These are phyloP conservation scores for Clarias pachynema DNA, from an alignment of 2,797 vertebrate genomes.

Conservation along the genomic window DNA sequence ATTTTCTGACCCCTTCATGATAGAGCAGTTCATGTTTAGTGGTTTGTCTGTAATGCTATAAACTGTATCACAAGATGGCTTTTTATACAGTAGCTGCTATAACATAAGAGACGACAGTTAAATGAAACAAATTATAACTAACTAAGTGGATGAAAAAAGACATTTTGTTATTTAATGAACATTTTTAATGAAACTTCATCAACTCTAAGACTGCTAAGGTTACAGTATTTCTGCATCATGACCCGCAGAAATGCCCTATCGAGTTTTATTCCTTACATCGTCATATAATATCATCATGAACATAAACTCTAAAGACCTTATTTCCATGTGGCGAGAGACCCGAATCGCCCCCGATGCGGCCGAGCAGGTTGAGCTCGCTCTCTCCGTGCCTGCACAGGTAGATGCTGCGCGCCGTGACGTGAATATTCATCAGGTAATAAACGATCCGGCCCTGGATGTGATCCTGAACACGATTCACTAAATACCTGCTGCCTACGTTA, in stretches of 20 bases:
- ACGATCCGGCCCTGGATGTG: conserved; percentile 91
- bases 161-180: not conserved
- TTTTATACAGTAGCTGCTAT: not conserved
- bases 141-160: not conserved
- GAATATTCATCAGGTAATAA: conserved; percentile 96
- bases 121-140: not conserved
- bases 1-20: not conserved
- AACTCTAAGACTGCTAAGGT: not conserved
- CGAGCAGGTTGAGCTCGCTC: conserved; percentile 87
- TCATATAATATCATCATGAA: not conserved
- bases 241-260: not conserved
- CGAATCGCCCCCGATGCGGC: conserved; percentile 86
- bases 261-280: not conserved
- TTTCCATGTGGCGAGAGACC: conserved; percentile 78
- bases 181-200: too few relatives aligned
- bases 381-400: conserved; percentile 91
- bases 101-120: not conserved
- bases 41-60: not conserved
- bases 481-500: conserved; percentile 86
- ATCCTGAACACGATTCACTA: conserved; percentile 89
- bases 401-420: conserved; percentile 86
- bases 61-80: not conserved
- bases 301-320: conserved; percentile 66
- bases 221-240: not conserved
- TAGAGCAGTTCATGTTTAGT: not conserved